Evolutionary conservation across 2,888 invertebrate species (phyloP), one percentile per base, ranked within the genome.

Genomic region (Perizoma affinitatum): DNA sequence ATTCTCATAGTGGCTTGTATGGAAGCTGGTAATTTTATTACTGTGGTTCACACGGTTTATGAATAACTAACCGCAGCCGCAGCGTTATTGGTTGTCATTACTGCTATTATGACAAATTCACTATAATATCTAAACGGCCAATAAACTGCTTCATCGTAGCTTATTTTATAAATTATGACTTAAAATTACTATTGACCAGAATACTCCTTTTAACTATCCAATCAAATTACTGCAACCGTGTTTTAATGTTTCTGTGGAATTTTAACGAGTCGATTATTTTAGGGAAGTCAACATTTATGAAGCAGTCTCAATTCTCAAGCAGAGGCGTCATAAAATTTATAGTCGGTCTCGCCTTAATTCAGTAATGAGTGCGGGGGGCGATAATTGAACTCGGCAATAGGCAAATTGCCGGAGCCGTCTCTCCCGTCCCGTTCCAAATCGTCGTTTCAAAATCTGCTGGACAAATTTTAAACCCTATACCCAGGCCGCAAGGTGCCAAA

Each of bases 321-420:
- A 84, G 82, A 86, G 86, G 90, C 89, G 90, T 88, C 85, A 82
- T 84, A 76, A 79, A 89, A 85, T 88, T 83, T 84, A 83, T 82
- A 79, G 86, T 82, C 82, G 79, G 83, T 88, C 85, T 83, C 85
- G 87, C 82, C 85, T 89, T 91, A 90, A 92, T 90, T 84, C 91
- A 84, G 88, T 90, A 90, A 91, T 89, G 83, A 88, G 88, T 84
- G 90, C 89, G 86, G 90, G 88, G 92, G 91, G 92, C 89, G 90
- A 90, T 90, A 91, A 92, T 91, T 91, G 88, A 84, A 84, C 83
- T 81, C 88, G 77, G 83, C 90, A 91, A 92, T 90, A 90, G 88
- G 90, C 88, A 90, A 91, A 91, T 91, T 91, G 92, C 83, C 81
- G 80, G 78, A 76, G 82, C 74, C 74, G 83, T 79, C 84, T 80